Conservation (phyloP, 1,140 invertebrate species). For the Solen grandis region DNA sequence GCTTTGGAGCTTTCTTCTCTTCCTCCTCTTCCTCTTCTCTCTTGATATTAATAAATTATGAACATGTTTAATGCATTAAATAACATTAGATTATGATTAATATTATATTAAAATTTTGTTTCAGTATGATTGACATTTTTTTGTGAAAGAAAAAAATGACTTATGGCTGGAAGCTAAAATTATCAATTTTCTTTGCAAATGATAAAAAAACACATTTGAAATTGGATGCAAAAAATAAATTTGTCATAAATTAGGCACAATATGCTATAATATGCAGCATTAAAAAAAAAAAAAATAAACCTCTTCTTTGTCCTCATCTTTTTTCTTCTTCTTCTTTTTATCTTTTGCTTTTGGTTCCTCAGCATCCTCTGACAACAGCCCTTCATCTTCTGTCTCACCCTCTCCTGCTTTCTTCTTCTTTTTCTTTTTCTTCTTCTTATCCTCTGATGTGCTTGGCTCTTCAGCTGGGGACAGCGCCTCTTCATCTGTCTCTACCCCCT, state of each 20-base stretch:
- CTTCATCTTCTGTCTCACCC: constrained; percentile 37
- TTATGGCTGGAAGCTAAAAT: no score
- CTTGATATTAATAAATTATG: constrained; percentile 1
- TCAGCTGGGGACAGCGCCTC: constrained; percentile 37
- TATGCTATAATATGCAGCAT: neutral
- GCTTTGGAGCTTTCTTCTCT: constrained; percentile 40
- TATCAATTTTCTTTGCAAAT: no score
- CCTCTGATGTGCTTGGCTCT: constrained; percentile 27
- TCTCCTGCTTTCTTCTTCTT: constrained; percentile 60
- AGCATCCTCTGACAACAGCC: constrained; percentile 38
- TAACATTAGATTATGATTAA: neutral
- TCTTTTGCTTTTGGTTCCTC: constrained; percentile 35
- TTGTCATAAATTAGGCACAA: no score
- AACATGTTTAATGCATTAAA: neutral
- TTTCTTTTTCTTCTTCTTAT: constrained; percentile 50
- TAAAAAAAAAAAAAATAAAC: neutral
- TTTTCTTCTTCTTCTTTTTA: constrained; percentile 61
- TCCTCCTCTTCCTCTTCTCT: constrained; percentile 30
- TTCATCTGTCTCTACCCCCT: constrained; percentile 47
- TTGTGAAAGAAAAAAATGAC: no score
- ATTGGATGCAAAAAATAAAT: no score
- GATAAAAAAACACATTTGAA: no score
- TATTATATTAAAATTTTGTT: no score
- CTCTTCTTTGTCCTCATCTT: constrained; percentile 50
- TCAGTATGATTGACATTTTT: no score